Conservation (phyloP, 2,888 invertebrate species). For the Trichacis sp. region DNA sequence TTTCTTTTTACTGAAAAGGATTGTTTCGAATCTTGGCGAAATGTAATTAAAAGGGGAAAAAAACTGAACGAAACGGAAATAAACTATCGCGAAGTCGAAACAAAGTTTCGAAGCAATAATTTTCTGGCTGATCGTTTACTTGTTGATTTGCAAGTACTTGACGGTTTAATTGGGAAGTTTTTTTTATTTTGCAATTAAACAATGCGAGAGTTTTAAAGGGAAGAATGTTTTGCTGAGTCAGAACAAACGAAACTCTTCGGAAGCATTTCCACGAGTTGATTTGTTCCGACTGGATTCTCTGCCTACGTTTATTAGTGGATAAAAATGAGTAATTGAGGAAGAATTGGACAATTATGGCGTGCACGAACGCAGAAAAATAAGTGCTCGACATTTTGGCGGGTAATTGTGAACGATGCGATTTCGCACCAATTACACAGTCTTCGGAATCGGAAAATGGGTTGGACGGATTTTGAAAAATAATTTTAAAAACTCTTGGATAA, state of each 20-base stretch:
- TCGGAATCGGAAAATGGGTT: too few relatives aligned
- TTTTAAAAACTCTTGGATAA: too few relatives aligned
- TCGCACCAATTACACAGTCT: too few relatives aligned
- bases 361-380: conserved; percentile 1
- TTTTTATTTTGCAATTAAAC: neutral
- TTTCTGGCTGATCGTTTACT: too few relatives aligned
- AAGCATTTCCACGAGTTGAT: neutral
- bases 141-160: neutral
- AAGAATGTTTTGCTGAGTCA: neutral
- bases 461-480: too few relatives aligned
- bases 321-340: neutral
- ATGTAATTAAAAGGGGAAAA: neutral
- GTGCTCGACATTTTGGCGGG: neutral
- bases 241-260: too few relatives aligned
- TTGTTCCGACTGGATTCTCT: neutral
- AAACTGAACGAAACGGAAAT: too few relatives aligned
- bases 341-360: too few relatives aligned
- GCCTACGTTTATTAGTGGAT: neutral
- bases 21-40: neutral
- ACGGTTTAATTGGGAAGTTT: neutral
- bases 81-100: too few relatives aligned
- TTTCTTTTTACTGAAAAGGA: conserved; percentile 21
- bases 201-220: neutral
- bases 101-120: too few relatives aligned
- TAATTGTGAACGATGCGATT: conserved; percentile 12